Base-by-base conservation (phyloP, 2,113 vertebrate species). In the Mormyrus iriodes region DNA sequence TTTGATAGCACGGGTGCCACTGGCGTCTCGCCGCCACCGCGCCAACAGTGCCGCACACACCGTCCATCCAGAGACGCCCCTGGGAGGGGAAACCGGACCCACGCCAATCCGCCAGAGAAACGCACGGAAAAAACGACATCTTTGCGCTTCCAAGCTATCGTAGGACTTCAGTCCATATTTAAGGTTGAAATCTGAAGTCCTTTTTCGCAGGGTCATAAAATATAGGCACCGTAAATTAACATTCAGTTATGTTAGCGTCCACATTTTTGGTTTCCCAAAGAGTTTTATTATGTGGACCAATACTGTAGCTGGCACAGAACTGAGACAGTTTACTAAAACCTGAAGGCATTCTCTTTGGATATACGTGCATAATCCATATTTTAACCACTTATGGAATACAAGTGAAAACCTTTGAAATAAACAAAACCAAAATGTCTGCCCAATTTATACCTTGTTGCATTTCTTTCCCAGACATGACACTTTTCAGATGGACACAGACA, bases 1-100 rank as follows among this genome's bases (percentile, higher is more conserved):
- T 90, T 82, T 27, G 88, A 88, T 88, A 88, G 83, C 13, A n/a
- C 21, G 48, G 65, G 84, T 88, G 73, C 85, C 49, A 48, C 61
- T 52, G 48, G 51, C 49, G 4, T 49, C 55, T 61, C 6, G 51
- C 73, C 12, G 35, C 51, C 42, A 31, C 39, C 49, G 7, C 65
- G 24, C 42, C 13, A 69, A 79, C 21, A 8, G 2, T 27, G 44
- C 21, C 24, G 7, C 82, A 48, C 44, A 46, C 44, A 2, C 82
- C 19, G 82, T 84, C 19, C 17, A 3, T 31, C 61, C 61, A 10
- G 61, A 31, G 4, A 31, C 4, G 89, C 13, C 35, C 83, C 85
- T 8, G 27, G 76, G 76, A 44, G 9, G 76, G 39, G 19, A 82
- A 21, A 39, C 2, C 0, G 17, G 42, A 39, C 76, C 19, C 17